Percentiles rank a stretch among this genome's conserved stretches.
Conservation (phyloP, 35 echinoderm and acorn worm genomes). For the Diadema setosum region DNA sequence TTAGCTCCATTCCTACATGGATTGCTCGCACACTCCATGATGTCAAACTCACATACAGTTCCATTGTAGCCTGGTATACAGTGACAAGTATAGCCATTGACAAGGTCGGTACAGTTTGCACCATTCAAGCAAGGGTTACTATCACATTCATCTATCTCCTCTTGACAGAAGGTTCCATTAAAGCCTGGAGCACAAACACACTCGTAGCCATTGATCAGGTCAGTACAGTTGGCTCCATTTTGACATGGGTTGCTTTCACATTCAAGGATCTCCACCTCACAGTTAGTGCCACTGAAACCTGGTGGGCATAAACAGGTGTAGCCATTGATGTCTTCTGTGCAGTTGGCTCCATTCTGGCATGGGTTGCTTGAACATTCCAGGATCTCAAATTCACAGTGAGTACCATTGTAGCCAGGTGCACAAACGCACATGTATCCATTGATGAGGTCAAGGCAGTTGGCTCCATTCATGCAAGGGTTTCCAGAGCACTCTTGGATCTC, state of each 20-base stretch:
- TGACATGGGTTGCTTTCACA: conserved; percentile 13
- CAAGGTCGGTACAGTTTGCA: conserved; percentile 43
- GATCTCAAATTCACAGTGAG: neutral
- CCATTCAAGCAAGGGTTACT: conserved; percentile 65
- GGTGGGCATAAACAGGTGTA: neutral
- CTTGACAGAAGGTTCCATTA: neutral
- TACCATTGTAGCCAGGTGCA: conserved; percentile 4
- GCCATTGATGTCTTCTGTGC: neutral
- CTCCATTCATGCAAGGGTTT: conserved; percentile 47
- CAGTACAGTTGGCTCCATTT: conserved; percentile 52
- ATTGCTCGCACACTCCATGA: conserved; percentile 74
- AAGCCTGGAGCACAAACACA: conserved; percentile 31
- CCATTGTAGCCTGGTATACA: conserved; percentile 35
- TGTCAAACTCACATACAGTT: neutral
- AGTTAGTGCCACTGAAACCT: neutral
- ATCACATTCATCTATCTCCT: neutral
- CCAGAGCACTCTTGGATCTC: conserved; percentile 40
- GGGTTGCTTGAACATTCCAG: neutral
- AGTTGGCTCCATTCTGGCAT: neutral
- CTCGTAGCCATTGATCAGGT: neutral
- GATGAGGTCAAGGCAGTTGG: conserved; percentile 27
- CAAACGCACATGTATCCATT: conserved; percentile 35
- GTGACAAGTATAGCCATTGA: conserved; percentile 50
- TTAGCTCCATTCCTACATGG: conserved; percentile 68
- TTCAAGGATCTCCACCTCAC: neutral